phyloP scores from a whole-genome alignment of 1,140 invertebrate species.

The Drosophila truncata region DNA sequence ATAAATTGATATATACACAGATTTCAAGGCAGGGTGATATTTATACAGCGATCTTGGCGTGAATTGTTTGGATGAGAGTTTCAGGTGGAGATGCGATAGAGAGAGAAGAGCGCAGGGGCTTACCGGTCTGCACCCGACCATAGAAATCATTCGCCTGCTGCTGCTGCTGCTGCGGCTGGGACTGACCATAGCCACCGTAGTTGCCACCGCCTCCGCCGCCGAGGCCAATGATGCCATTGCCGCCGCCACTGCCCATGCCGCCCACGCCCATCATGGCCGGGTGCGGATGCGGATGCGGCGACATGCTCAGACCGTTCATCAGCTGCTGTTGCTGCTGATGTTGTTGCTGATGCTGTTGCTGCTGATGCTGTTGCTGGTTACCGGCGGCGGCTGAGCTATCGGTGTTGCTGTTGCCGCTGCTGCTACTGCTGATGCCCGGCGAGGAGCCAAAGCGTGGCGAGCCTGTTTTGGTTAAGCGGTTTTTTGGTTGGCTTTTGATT shows the following conservation, averaged over 20 bases:
- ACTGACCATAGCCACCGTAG: slow-evolving; percentile 58
- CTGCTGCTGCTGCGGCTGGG: slow-evolving; percentile 49
- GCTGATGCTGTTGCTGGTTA: slow-evolving; percentile 66
- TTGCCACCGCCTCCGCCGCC: slow-evolving; percentile 60
- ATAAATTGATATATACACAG: slow-evolving; percentile 29
- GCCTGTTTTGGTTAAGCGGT: slow-evolving; percentile 84
- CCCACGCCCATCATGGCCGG: slow-evolving; percentile 76
- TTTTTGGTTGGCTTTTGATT: slow-evolving; percentile 59
- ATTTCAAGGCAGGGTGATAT: slow-evolving; percentile 41
- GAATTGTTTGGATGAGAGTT: slow-evolving; percentile 35
- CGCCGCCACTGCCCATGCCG: slow-evolving; percentile 71
- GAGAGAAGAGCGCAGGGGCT: slow-evolving; percentile 75
- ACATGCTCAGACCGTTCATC: slow-evolving; percentile 72
- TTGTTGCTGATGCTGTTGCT: slow-evolving; percentile 64
- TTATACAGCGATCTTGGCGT: slow-evolving; percentile 48
- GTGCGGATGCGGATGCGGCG: slow-evolving; percentile 65
- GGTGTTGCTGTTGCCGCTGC: slow-evolving; percentile 44
- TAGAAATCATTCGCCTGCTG: slow-evolving; percentile 83
- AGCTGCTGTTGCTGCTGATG: slow-evolving; percentile 70
- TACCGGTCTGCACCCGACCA: slow-evolving; percentile 85
- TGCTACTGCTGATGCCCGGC: slow-evolving; percentile 59
- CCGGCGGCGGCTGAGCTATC: slow-evolving; percentile 54
- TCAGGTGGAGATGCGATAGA: slow-evolving; percentile 19
- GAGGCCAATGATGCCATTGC: slow-evolving; percentile 75
- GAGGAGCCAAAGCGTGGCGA: slow-evolving; percentile 81